Conservation (phyloP, 2,888 invertebrate species). For the Campoletis raptor region DNA sequence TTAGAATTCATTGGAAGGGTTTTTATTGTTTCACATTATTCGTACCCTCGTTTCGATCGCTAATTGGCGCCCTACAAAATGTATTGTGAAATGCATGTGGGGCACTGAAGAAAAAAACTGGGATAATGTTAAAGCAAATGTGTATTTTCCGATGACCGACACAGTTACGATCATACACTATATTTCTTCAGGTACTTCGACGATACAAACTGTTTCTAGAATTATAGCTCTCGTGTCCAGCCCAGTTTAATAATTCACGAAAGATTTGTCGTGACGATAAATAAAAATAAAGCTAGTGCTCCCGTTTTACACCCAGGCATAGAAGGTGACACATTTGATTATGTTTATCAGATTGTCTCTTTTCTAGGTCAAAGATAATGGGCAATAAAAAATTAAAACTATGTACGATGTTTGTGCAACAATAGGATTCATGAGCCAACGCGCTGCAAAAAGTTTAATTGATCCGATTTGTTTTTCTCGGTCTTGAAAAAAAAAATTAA, state of each 20-base stretch:
- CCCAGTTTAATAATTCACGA: conserved; percentile 65
- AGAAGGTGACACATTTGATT: conserved; percentile 3
- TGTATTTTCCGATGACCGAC: conserved; percentile 19
- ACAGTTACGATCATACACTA: background rate
- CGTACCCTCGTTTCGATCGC: background rate
- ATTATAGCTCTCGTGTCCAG: conserved; percentile 40
- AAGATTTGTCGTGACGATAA: conserved; percentile 62
- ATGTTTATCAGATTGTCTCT: conserved; percentile 32
- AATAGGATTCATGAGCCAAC: too few species aligned
- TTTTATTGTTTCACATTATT: background rate
- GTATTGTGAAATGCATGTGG: background rate
- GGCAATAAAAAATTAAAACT: background rate
- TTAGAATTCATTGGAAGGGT: background rate
- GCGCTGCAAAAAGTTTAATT: background rate
- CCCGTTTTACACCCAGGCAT: conserved; percentile 31
- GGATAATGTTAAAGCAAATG: conserved; percentile 1
- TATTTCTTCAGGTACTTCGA: background rate
- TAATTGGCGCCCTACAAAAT: background rate
- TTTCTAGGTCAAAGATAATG: too few species aligned
- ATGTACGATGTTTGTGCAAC: background rate
- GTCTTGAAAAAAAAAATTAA: background rate
- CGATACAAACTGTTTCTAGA: background rate
- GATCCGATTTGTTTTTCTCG: background rate
- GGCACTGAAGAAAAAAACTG: background rate
- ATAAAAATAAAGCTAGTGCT: conserved; percentile 10